Base-by-base conservation (phyloP, 2,888 invertebrate species). In the Epistrophe eligans region DNA sequence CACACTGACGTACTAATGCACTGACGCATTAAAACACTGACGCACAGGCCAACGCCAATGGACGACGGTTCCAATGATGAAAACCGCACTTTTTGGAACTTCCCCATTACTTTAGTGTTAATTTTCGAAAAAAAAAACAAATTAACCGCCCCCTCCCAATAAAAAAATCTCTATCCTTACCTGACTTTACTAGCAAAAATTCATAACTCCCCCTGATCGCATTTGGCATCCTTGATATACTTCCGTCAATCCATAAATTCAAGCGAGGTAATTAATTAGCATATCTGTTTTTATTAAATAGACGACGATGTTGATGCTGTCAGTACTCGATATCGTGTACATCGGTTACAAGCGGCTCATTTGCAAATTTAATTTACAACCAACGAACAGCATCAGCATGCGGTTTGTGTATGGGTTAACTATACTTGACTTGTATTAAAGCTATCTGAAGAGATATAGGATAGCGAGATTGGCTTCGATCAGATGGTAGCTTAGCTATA, bases 221-320 rank as follows among this genome's bases (percentile, higher is more conserved):
- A 9, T 57, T 24, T 80, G 80, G 52, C 84, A 84, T 84, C 84
- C 84, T 84, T 84, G 84, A 84, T 84, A 84, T 43, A 84, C 84
- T 84, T 84, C 84, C 84, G 84, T 84, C 84, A 84, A 84, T 81
- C 72, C 84, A 84, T 84, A 84, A 84, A 84, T 83, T 67, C 52
- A 67, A 67, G 15, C 60, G 38, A 40, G 71, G 76, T 62, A 77
- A 77, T 77, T 84, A 80, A 84, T 84, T 84, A 84, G 84, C 84
- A 84, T 84, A 84, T 77, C 73, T 66, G 72, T 66, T 66, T 66
- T 72, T 72, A 67, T 72, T 72, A 81, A 77, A 60, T 60, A 80
- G 66, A 66, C 84, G 66, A 60, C 76, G 74, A 72, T 79, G 72
- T 66, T 52, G 81, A 77, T 84, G 84, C 81, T 80, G 84, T 77